Conservation (phyloP, 2,888 invertebrate genomes). For the Serripes groenlandicus region DNA sequence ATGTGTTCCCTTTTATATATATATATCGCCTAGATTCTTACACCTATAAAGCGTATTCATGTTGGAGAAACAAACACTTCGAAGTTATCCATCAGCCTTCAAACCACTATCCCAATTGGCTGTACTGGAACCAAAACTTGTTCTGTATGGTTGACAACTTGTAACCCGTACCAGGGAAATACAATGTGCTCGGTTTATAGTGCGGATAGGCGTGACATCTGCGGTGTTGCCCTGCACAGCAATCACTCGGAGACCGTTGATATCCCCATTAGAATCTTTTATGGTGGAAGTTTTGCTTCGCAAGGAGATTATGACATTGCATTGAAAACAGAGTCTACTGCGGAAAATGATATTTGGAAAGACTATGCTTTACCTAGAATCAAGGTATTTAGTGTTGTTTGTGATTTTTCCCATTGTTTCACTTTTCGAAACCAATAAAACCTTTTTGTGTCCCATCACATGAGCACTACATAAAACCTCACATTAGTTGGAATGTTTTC, state of each 20-base stretch:
- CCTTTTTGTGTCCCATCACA: too few species aligned
- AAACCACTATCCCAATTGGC: neutral
- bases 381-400: too few species aligned
- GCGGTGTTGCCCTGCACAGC: neutral
- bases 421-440: too few species aligned
- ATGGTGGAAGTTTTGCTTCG: neutral
- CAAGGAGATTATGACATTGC: neutral
- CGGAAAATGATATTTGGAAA: neutral
- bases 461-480: too few species aligned
- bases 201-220: neutral
- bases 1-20: too few species aligned
- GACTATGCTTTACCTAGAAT: neutral
- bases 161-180: constrained; percentile 7
- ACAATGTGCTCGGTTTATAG: neutral
- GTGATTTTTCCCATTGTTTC: too few species aligned
- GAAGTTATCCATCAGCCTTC: neutral
- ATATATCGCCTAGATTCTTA: too few species aligned
- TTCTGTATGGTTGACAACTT: constrained; percentile 1
- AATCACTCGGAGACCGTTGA: neutral
- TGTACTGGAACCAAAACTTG: neutral
- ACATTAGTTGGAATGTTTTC: too few species aligned
- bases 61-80: constrained; percentile 1
- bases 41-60: neutral
- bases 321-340: neutral
- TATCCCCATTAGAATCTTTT: neutral